phyloP scores from a whole-genome alignment of 2,888 invertebrate species.

The Protophormia terraenovae region DNA sequence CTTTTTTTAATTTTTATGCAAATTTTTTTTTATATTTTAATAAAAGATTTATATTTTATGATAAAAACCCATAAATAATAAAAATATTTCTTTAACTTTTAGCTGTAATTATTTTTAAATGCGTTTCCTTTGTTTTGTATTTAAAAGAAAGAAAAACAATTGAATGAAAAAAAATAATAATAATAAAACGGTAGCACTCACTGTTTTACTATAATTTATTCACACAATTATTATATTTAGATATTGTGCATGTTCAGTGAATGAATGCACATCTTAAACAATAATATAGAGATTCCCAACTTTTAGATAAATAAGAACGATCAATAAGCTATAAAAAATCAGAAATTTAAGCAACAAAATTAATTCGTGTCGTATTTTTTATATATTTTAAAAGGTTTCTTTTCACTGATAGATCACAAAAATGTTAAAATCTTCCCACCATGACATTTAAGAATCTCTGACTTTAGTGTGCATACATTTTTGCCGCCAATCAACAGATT shows the following conservation, averaged over 20 bases:
- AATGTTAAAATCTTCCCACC: not conserved
- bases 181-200: slow-evolving; percentile 10
- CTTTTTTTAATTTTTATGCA: not conserved
- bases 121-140: slow-evolving; percentile 23
- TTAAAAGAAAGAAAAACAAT: not conserved
- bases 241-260: not conserved
- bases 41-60: not conserved
- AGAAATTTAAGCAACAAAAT: too few relatives aligned
- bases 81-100: not conserved
- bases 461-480: not conserved
- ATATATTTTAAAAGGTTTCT: too few relatives aligned
- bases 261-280: slow-evolving; percentile 11
- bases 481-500: not conserved
- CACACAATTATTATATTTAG: slow-evolving; percentile 19
- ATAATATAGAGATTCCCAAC: slow-evolving; percentile 15
- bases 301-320: too few relatives aligned
- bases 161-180: too few relatives aligned
- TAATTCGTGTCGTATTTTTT: too few relatives aligned
- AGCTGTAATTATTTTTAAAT: slow-evolving; percentile 2
- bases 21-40: not conserved
- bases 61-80: not conserved
- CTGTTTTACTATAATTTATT: slow-evolving; percentile 35
- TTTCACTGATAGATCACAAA: too few relatives aligned
- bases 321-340: too few relatives aligned
- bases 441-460: slow-evolving; percentile 15